A percentile compares a stretch with the other conserved stretches of the same genome.
phyloP scores from a whole-genome alignment of 2,113 vertebrate genomes.

The Ptilonorhynchus violaceus region DNA sequence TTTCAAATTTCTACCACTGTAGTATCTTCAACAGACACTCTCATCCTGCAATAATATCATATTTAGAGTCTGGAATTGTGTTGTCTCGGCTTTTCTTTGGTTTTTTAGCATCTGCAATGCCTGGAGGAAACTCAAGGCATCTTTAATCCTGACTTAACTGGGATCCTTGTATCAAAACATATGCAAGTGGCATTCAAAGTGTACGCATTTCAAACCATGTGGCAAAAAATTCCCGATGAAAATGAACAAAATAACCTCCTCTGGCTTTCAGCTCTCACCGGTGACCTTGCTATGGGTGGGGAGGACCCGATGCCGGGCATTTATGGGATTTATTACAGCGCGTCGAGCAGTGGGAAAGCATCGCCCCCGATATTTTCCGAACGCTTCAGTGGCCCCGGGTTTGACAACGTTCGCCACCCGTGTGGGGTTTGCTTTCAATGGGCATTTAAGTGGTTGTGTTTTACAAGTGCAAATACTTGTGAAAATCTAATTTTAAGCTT shows the following conservation, averaged over 20 bases:
- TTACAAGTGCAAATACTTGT: slow-evolving; percentile 41
- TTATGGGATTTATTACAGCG: not conserved
- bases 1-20: not conserved
- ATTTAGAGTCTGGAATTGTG: not conserved
- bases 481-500: slow-evolving; percentile 52
- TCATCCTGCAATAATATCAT: not conserved
- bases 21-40: not conserved
- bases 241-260: not conserved
- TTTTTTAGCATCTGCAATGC: not conserved
- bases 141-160: not conserved
- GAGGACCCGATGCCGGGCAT: not conserved
- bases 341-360: not conserved
- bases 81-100: not conserved
- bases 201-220: not conserved
- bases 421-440: not conserved
- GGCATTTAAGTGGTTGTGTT: not conserved
- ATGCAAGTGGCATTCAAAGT: not conserved
- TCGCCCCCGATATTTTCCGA: not conserved
- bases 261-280: not conserved
- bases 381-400: not conserved
- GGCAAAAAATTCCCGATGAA: not conserved
- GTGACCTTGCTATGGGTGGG: not conserved
- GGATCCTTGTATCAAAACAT: not conserved
- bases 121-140: not conserved
- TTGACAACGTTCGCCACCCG: fast-evolving